These are phyloP conservation scores for Leucosticte australis DNA, from an alignment of 2,113 vertebrate genomes.

Conservation along the genomic window DNA sequence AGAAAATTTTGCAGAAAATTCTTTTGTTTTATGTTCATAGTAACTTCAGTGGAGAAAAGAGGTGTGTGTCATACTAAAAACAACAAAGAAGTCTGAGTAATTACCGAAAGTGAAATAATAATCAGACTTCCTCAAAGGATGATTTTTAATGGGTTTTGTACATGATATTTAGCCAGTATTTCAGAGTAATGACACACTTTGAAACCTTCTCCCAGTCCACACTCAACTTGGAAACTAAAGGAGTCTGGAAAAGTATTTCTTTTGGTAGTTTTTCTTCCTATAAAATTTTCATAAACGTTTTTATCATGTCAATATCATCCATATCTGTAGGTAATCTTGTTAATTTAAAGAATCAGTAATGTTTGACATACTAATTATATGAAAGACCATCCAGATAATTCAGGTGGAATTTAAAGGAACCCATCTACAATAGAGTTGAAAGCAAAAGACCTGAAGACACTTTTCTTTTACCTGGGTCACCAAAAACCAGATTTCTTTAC, in stretches of 20 bases:
- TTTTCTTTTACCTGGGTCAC: not conserved
- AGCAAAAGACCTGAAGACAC: not conserved
- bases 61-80: not conserved
- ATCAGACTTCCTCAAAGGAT: not conserved
- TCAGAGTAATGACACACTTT: not conserved
- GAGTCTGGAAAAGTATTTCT: not conserved
- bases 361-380: not conserved
- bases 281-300: not conserved
- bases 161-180: not conserved
- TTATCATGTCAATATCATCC: not conserved
- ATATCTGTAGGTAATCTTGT: not conserved
- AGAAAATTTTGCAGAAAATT: not conserved
- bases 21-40: not conserved
- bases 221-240: not conserved
- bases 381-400: not conserved
- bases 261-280: not conserved
- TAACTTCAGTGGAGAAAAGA: not conserved
- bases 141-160: not conserved
- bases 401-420: not conserved
- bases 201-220: not conserved
- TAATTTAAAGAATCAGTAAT: not conserved
- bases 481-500: not conserved
- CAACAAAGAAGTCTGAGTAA: not conserved
- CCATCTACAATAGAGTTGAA: not conserved
- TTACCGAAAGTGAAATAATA: not conserved